Conservation (phyloP, 2,888 invertebrate species). For the Mimachlamys varia region DNA sequence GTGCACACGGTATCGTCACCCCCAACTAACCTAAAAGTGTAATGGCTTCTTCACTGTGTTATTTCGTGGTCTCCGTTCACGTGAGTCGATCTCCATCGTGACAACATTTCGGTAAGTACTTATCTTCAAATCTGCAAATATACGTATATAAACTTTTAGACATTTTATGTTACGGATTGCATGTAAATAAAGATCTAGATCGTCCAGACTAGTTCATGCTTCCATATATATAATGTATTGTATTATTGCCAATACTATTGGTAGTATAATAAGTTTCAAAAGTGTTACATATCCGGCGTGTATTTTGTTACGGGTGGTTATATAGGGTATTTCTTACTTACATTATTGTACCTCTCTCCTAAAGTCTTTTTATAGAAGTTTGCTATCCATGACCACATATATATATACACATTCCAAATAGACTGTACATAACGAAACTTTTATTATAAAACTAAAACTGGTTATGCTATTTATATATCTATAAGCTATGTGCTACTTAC, state of each 20-base stretch:
- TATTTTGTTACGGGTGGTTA: no score
- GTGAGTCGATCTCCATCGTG: not conserved
- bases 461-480: slow-evolving; percentile 20
- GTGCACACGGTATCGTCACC: not conserved
- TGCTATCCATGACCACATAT: not conserved
- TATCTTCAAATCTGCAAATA: not conserved
- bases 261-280: not conserved
- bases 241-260: no score
- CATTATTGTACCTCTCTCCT: no score
- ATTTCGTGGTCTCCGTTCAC: not conserved
- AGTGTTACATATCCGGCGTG: no score
- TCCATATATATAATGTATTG: not conserved
- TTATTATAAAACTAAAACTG: not conserved
- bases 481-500: not conserved
- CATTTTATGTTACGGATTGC: no score
- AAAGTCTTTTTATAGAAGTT: not conserved
- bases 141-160: not conserved
- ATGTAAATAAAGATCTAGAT: no score
- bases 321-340: no score
- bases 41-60: not conserved
- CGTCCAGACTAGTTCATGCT: no score
- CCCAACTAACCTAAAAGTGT: not conserved
- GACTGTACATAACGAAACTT: not conserved
- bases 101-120: not conserved
- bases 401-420: no score